phyloP scores from a whole-genome alignment of 2,888 invertebrate species.

The Acanthosoma haemorrhoidale region DNA sequence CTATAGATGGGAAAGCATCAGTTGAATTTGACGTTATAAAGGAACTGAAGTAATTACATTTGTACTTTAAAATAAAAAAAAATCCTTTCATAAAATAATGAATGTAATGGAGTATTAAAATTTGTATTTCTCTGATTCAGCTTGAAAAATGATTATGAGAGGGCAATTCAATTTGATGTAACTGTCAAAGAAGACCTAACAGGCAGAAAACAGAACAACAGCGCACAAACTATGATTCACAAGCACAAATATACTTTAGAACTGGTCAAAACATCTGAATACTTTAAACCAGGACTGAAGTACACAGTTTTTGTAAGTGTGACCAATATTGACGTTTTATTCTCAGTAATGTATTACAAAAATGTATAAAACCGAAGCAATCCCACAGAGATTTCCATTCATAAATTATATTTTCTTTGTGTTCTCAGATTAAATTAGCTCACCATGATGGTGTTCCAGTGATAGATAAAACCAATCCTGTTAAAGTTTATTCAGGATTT shows the following conservation, averaged over 20 bases:
- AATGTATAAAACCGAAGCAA: neutral
- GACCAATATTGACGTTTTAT: neutral
- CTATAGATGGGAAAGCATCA: conserved; percentile 67
- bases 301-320: conserved; percentile 72
- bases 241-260: conserved; percentile 70
- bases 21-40: conserved; percentile 72
- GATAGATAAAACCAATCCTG: conserved; percentile 53
- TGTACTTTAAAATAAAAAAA: neutral
- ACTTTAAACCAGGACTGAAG: conserved; percentile 82
- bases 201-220: conserved; percentile 72
- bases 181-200: conserved; percentile 87
- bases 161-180: conserved; percentile 78
- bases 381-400: neutral
- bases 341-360: neutral
- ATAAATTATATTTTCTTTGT: neutral
- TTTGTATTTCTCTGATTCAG: conserved; percentile 46
- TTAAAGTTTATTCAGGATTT: conserved; percentile 58
- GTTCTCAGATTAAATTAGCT: conserved; percentile 55
- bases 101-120: neutral
- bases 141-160: conserved; percentile 71
- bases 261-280: conserved; percentile 72
- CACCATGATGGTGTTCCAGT: conserved; percentile 66
- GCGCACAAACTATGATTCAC: conserved; percentile 67
- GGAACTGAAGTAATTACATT: conserved; percentile 52
- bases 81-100: neutral